phyloP scores from a whole-genome alignment of 2,113 vertebrate species.

The Saccopteryx bilineata region DNA sequence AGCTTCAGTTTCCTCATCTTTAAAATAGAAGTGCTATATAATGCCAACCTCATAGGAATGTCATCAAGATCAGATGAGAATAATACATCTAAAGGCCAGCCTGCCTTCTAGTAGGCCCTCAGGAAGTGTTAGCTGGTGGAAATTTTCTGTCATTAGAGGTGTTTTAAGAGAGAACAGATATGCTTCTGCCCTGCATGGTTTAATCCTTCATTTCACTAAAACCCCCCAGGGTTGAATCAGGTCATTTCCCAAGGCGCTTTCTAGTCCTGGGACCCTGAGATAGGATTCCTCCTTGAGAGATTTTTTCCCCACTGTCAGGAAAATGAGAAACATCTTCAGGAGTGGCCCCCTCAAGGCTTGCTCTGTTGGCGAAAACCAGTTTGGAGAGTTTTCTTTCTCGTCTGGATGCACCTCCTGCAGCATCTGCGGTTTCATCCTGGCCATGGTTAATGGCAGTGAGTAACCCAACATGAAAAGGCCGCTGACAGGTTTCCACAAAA shows the following conservation, averaged over 20 bases:
- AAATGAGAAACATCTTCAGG: slow-evolving; percentile 46
- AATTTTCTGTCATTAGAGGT: background rate
- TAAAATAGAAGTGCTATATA: background rate
- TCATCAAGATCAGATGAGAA: background rate
- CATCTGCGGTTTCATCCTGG: slow-evolving; percentile 75
- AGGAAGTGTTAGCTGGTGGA: background rate
- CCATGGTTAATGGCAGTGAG: slow-evolving; percentile 76
- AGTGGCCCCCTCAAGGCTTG: slow-evolving; percentile 36
- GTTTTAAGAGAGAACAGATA: slow-evolving; percentile 4
- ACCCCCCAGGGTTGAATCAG: background rate
- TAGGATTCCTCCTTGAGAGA: slow-evolving; percentile 8
- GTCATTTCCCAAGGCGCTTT: slow-evolving; percentile 31
- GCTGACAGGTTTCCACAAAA: slow-evolving; percentile 87
- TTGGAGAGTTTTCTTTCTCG: slow-evolving; percentile 72
- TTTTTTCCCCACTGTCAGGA: slow-evolving; percentile 43
- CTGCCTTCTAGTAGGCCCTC: background rate
- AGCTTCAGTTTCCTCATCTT: background rate
- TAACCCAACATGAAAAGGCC: slow-evolving; percentile 83
- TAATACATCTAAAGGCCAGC: background rate
- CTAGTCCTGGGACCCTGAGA: background rate
- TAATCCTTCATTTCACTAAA: slow-evolving; percentile 41
- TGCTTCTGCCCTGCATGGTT: background rate
- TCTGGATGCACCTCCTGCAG: slow-evolving; percentile 55
- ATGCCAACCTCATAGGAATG: background rate
- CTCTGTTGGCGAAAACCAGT: slow-evolving; percentile 73